Base-by-base conservation (phyloP, 2,888 invertebrate genomes). In the Cephus sareptanus region DNA sequence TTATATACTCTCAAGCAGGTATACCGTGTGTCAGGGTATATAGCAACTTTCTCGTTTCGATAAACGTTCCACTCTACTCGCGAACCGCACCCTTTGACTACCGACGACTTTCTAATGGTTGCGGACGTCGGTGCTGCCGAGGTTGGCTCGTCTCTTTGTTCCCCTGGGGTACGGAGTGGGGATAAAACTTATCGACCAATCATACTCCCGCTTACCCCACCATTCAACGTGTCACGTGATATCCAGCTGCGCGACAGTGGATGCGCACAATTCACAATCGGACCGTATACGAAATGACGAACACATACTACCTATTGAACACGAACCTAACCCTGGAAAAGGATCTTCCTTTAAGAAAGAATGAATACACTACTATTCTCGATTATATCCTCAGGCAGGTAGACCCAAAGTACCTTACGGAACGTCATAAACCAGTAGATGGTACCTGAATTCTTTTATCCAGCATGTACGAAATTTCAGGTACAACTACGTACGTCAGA, bases 61-160 rank as follows among this genome's bases (percentile, higher is more conserved):
- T 33, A 33, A 70, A 15, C 76, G 35, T 33, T 37, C 68, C 74
- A 75, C 78, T 75, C 80, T 81, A 76, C 77, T 79, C 82, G 71
- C 81, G 80, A 84, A 83, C 82, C 84, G 83, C 83, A 83, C 83
- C 81, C 81, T 81, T 73, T 83, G 81, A 88, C 84, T 82, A 83
- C 83, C 89, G 86, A 87, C 83, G 87, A 90, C 90, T 90, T 90
- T 90, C 89, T 90, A 88, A 86, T 86, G 85, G 85, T 86, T 85
- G 81, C 84, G 82, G 81, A 81, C 85, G 80, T 83, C 80, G 85
- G 82, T 79, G 82, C 83, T 76, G 81, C 80, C 83, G 83, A 87
- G 82, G 82, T 86, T 85, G 86, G 86, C 87, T 85, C 83, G 85
- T 86, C 88, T 87, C 90, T 90, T 90, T 90, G 90, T 90, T 88